A percentile compares a stretch with the other conserved stretches of the same genome.
Evolutionary conservation across 1,140 invertebrate species (phyloP).

Genomic region (Lepidostoma basale): DNA sequence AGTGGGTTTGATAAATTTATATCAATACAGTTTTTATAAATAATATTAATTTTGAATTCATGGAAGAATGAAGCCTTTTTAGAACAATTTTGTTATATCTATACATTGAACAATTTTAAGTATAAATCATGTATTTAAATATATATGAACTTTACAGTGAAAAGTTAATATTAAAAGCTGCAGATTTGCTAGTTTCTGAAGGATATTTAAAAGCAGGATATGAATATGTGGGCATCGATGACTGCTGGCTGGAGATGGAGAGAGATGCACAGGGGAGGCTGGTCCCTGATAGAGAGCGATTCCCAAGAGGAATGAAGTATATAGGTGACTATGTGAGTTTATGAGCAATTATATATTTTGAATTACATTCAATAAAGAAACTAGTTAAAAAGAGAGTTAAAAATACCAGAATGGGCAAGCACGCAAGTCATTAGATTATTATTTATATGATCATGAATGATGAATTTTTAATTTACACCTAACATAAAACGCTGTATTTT

Average conservation of each 20-base stretch:
- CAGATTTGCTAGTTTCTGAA: constrained; percentile 76
- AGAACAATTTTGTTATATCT: neutral
- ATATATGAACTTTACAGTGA: constrained; percentile 81
- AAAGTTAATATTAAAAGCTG: constrained; percentile 77
- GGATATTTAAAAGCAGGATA: constrained; percentile 84
- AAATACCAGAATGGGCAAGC: neutral
- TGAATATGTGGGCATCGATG: constrained; percentile 86
- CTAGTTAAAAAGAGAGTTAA: neutral
- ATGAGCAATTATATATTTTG: neutral
- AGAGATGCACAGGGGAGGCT: constrained; percentile 70
- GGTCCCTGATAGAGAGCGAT: constrained; percentile 74
- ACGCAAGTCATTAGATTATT: neutral
- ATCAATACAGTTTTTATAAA: neutral
- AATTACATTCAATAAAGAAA: neutral
- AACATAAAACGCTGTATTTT: neutral
- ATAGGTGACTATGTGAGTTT: constrained; percentile 81
- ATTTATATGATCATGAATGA: neutral
- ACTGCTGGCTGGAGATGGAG: constrained; percentile 82
- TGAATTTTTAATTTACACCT: neutral
- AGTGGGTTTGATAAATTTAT: neutral
- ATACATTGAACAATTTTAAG: constrained; percentile 11
- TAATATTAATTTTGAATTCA: neutral
- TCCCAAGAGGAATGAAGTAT: constrained; percentile 82
- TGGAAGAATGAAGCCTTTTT: neutral
- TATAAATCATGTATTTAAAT: too few species aligned